phyloP scores from a whole-genome alignment of 2,888 invertebrate genomes.

The Phania funesta region DNA sequence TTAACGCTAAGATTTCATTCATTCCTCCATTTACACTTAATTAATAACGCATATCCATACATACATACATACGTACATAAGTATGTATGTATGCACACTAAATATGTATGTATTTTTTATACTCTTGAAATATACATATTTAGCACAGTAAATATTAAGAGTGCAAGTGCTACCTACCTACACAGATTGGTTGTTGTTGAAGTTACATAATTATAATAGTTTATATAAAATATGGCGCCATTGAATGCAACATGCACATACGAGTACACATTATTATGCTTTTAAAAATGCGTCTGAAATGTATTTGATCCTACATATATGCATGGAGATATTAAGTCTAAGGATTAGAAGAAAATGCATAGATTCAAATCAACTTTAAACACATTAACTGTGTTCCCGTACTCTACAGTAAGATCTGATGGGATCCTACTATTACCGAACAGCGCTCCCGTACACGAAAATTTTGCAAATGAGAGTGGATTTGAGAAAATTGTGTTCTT shows the following conservation, averaged over 20 bases:
- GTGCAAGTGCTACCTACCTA: slow-evolving; percentile 40
- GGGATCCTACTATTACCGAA: no score
- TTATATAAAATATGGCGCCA: slow-evolving; percentile 33
- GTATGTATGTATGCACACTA: neutral
- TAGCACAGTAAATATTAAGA: neutral
- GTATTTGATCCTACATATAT: slow-evolving; percentile 7
- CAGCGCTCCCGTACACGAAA: no score
- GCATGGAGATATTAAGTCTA: slow-evolving; percentile 25
- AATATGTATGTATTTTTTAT: neutral
- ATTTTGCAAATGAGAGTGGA: no score
- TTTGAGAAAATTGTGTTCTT: no score
- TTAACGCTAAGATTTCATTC: slow-evolving; percentile 44
- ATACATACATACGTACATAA: neutral
- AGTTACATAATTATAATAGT: slow-evolving; percentile 52
- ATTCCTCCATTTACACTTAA: slow-evolving; percentile 56
- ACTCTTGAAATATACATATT: neutral
- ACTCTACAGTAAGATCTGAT: no score
- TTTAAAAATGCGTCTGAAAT: neutral
- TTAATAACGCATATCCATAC: slow-evolving; percentile 51
- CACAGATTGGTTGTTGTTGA: slow-evolving; percentile 31
- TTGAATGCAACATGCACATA: neutral
- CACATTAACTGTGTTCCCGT: no score
- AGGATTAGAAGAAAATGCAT: neutral
- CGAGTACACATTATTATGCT: neutral
- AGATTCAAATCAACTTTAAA: no score